phyloP scores from a whole-genome alignment of 2,888 invertebrate species.

The Deilephila porcellus region DNA sequence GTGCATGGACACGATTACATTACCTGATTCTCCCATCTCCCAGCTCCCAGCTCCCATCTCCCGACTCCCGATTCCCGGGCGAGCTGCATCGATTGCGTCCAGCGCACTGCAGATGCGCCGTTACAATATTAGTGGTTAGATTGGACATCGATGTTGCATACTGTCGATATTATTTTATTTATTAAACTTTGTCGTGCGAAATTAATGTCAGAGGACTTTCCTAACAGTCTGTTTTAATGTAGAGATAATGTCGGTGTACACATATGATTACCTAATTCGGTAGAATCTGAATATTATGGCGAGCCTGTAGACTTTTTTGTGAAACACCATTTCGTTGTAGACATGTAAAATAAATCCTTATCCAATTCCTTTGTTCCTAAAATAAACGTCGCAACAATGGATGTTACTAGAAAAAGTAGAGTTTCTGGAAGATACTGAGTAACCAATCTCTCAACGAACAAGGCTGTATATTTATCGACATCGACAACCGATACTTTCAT shows the following conservation, averaged over 20 bases:
- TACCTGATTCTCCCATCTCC: background rate
- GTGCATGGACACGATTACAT: background rate
- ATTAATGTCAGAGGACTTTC: background rate
- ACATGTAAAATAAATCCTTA: too few relatives aligned
- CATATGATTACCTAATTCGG: too few relatives aligned
- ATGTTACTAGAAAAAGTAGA: too few relatives aligned
- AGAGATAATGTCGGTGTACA: too few relatives aligned
- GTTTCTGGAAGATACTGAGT: too few relatives aligned
- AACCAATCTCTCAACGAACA: too few relatives aligned
- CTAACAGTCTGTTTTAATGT: too few relatives aligned
- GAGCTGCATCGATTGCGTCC: slow-evolving; percentile 52
- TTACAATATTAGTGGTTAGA: slow-evolving; percentile 41
- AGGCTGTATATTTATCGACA: slow-evolving; percentile 33
- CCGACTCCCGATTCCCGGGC: slow-evolving; percentile 1
- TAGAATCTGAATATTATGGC: too few relatives aligned
- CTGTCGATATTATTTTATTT: slow-evolving; percentile 18
- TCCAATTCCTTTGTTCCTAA: too few relatives aligned
- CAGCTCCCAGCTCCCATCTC: background rate
- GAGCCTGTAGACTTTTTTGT: too few relatives aligned
- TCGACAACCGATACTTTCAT: slow-evolving; percentile 26
- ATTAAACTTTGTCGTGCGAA: background rate
- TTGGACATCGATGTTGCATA: slow-evolving; percentile 29
- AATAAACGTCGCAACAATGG: too few relatives aligned
- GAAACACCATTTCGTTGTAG: too few relatives aligned
- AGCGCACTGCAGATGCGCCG: slow-evolving; percentile 54